These are phyloP conservation scores for Ciconia boyciana DNA, from an alignment of 2,113 vertebrate genomes.

Conservation along the genomic window DNA sequence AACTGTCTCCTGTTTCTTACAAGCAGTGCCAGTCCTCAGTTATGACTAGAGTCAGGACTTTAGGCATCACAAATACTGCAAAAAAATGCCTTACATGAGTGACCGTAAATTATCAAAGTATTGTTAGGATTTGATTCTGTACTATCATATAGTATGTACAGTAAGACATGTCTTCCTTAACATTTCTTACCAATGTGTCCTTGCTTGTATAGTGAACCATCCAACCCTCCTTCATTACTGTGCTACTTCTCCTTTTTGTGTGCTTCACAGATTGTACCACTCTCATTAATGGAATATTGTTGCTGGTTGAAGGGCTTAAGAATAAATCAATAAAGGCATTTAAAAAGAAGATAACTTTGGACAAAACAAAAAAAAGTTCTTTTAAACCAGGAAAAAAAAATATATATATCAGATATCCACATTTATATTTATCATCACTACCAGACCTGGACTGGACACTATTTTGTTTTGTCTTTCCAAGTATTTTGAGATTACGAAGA, in stretches of 20 bases:
- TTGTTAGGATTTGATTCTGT: background rate
- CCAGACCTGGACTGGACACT: background rate
- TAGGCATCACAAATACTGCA: background rate
- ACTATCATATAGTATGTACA: background rate
- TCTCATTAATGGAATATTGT: slow-evolving; percentile 97
- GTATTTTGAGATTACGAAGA: background rate
- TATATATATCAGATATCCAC: background rate
- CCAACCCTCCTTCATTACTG: slow-evolving; percentile 95
- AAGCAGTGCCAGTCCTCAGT: background rate
- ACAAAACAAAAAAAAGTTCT: background rate
- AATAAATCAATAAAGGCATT: slow-evolving; percentile 64
- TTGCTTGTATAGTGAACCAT: slow-evolving; percentile 98
- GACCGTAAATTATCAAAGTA: background rate
- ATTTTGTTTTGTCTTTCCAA: background rate
- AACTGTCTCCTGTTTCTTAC: background rate
- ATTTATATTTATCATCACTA: background rate
- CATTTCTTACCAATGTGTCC: slow-evolving; percentile 85
- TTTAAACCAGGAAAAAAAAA: background rate
- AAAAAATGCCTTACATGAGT: background rate
- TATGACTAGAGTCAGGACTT: background rate
- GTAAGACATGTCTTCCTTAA: background rate
- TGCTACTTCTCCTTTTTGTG: slow-evolving; percentile 94
- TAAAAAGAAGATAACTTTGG: background rate
- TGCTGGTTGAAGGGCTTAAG: slow-evolving; percentile 88
- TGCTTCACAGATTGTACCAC: slow-evolving; percentile 95